These are phyloP conservation scores for Ormyrus pomaceus DNA, from an alignment of 2,888 invertebrate species.

Conservation along the genomic window DNA sequence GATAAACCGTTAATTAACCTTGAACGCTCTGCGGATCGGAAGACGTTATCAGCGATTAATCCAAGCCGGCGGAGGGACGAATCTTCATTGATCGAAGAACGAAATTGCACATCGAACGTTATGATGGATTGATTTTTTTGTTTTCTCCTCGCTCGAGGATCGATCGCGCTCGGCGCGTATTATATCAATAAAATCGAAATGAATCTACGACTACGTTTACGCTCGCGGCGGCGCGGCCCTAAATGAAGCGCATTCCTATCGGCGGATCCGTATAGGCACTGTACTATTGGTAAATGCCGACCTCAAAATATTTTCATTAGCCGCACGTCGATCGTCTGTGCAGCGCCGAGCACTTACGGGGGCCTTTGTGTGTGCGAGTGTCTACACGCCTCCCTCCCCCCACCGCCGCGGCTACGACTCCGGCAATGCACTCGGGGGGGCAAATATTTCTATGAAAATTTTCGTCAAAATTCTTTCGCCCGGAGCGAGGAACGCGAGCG, in stretches of 20 bases:
- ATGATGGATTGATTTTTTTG: no score
- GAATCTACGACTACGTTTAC: not conserved
- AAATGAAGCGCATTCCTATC: conserved; percentile 36
- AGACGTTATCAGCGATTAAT: no score
- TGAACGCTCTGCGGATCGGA: no score
- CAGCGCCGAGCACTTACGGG: not conserved
- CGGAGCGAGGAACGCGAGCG: not conserved
- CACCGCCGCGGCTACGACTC: no score
- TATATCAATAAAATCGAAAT: conserved; percentile 2
- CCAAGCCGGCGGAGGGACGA: no score
- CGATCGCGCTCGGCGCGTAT: no score
- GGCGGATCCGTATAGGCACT: not conserved
- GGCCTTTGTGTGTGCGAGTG: no score
- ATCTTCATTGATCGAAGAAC: no score
- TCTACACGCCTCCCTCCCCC: no score
- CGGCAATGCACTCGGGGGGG: not conserved
- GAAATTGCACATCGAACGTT: no score
- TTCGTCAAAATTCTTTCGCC: conserved; percentile 3
- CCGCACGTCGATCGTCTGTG: not conserved
- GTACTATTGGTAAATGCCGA: conserved; percentile 37
- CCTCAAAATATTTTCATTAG: conserved; percentile 38
- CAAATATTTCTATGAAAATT: conserved; percentile 13
- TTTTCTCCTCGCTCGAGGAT: no score
- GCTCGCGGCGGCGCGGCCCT: not conserved
- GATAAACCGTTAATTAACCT: no score